These are phyloP conservation scores for Pogoniulus pusillus DNA, from an alignment of 2,797 vertebrate genomes.

Conservation along the genomic window DNA sequence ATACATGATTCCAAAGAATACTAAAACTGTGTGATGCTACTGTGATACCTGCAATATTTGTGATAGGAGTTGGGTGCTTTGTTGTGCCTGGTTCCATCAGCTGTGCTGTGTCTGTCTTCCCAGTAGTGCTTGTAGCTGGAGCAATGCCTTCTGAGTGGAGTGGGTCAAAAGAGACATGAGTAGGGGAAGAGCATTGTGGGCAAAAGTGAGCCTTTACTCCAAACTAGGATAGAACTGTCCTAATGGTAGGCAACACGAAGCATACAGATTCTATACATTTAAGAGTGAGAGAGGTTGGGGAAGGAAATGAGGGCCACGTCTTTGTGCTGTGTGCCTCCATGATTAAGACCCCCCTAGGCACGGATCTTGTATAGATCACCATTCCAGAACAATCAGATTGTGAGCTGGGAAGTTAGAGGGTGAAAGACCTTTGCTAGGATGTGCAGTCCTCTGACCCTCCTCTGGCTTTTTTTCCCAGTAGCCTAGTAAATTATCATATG, in stretches of 20 bases:
- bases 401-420: background rate
- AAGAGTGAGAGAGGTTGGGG: background rate
- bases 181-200: background rate
- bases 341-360: background rate
- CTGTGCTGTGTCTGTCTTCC: background rate
- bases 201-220: background rate
- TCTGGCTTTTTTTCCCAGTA: background rate
- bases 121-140: background rate
- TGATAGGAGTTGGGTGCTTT: background rate
- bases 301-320: background rate
- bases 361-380: background rate
- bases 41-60: background rate
- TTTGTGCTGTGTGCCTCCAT: background rate
- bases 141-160: background rate
- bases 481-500: background rate
- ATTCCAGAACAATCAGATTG: background rate
- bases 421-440: background rate
- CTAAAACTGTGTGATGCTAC: background rate
- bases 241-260: background rate
- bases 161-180: background rate
- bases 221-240: background rate
- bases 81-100: background rate
- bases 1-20: background rate
- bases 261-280: background rate
- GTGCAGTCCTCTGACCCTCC: background rate